Evolutionary conservation across 2,797 vertebrate species (phyloP), one percentile per base, ranked within the genome.

Genomic region (Xyrichtys novacula): DNA sequence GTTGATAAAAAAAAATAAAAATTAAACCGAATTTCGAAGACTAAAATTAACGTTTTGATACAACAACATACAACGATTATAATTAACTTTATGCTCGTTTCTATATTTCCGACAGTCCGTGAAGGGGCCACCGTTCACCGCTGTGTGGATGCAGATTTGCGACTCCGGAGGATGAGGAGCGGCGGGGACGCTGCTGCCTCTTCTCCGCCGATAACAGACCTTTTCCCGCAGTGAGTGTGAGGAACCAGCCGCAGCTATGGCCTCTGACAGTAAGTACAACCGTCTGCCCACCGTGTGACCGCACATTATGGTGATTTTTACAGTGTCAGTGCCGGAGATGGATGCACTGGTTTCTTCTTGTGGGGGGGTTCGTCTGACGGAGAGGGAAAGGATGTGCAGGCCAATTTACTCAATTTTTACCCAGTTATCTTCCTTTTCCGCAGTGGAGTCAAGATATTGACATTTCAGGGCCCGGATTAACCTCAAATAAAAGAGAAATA

Each of bases 221-320:
- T 11, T 17, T 28, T 62, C 5, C 76, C 44, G 57, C 76, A 9
- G 67, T 34, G 53, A 38, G 32, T n/a, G 22, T 66, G 81, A 77
- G 61, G 48, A 28, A 58, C 3, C 32, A 57, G n/a, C 38, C 50
- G 79, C 82, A 63, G 85, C 88, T 89, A 96, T 95, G 96, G 93
- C 90, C 80, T 88, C 94, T 9, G 93, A 94, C 85, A 94, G 96
- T 96, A 90, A 96, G 96, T 96, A 91, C 56, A 7, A 22, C 47
- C 65, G 6, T 25, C 19, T 48, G 11, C 19, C 26, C 36, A 2
- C 50, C 62, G 57, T 39, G 19, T 39, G 31, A 7, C 10, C 16
- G 20, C 6, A 6, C 38, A 15, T 28, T 0, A 1, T 3, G 10
- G 0, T 4, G 2, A 3, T 28, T 17, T 36, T 9, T 16, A 1